phyloP scores from a whole-genome alignment of 2,113 vertebrate species.

The Epinephelus fuscoguttatus region DNA sequence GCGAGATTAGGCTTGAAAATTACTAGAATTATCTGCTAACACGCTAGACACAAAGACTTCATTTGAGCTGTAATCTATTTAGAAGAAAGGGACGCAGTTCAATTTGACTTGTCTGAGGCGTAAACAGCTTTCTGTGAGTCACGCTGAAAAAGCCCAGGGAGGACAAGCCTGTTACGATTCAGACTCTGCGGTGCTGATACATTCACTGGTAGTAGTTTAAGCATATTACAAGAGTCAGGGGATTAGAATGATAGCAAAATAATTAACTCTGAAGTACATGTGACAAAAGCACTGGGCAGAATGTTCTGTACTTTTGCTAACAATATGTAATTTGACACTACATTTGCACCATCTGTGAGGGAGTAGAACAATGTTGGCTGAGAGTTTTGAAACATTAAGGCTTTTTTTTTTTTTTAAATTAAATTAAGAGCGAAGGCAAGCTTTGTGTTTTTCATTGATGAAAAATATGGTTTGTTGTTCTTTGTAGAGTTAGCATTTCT shows the following conservation, averaged over 20 bases:
- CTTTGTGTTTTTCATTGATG: not conserved
- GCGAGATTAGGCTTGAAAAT: constrained; percentile 25
- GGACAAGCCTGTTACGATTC: constrained; percentile 23
- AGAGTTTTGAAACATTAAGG: not conserved
- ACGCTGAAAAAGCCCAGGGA: constrained; percentile 11
- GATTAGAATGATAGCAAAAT: constrained; percentile 41
- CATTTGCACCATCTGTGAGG: constrained; percentile 31
- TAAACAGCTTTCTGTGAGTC: constrained; percentile 61
- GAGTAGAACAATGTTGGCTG: constrained; percentile 1
- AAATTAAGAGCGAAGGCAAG: not conserved
- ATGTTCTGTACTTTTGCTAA: constrained; percentile 24
- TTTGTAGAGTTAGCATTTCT: not conserved
- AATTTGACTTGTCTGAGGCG: constrained; percentile 47
- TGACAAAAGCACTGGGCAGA: constrained; percentile 47
- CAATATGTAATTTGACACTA: constrained; percentile 24
- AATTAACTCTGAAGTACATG: constrained; percentile 54
- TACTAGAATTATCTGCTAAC: constrained; percentile 32
- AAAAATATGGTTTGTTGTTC: not conserved
- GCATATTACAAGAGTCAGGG: constrained; percentile 46
- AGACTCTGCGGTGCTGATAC: constrained; percentile 1
- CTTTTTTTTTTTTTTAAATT: not conserved
- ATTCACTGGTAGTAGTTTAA: constrained; percentile 31
- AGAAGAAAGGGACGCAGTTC: constrained; percentile 49
- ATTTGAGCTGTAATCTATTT: constrained; percentile 56
- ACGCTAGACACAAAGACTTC: constrained; percentile 41